Conservation (phyloP, 2,113 vertebrate species). For the Anhinga anhinga region DNA sequence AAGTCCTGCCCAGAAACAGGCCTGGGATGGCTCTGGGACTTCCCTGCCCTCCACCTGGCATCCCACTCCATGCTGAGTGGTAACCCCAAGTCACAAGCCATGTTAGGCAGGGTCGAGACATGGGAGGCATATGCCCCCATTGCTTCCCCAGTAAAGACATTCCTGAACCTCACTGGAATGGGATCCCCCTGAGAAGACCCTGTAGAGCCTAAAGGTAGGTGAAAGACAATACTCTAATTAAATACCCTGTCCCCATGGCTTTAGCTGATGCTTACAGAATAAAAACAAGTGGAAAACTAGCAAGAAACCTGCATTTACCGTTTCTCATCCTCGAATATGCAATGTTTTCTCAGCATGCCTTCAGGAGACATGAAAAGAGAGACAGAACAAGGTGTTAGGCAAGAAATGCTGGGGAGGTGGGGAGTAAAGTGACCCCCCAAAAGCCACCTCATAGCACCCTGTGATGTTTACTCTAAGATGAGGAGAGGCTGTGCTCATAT, state of each 20-base stretch:
- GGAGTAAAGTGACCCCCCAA: neutral
- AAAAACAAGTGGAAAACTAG: constrained; percentile 34
- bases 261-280: constrained; percentile 16
- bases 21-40: neutral
- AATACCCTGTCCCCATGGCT: neutral
- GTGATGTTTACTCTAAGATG: neutral
- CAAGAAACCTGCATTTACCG: neutral
- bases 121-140: neutral
- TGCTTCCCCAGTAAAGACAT: neutral
- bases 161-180: neutral
- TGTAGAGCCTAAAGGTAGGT: neutral
- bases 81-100: neutral
- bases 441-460: neutral
- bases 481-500: neutral
- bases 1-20: neutral
- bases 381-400: neutral
- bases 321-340: constrained; percentile 6
- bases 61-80: neutral
- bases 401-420: neutral
- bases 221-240: constrained; percentile 28
- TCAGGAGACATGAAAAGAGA: neutral
- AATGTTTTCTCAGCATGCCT: constrained; percentile 33
- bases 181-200: neutral
- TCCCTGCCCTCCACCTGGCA: neutral
- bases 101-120: neutral